Evolutionary conservation across 2,113 vertebrate genomes (phyloP), one percentile per base, ranked within the genome.

Genomic region (Dasyornis broadbenti): DNA sequence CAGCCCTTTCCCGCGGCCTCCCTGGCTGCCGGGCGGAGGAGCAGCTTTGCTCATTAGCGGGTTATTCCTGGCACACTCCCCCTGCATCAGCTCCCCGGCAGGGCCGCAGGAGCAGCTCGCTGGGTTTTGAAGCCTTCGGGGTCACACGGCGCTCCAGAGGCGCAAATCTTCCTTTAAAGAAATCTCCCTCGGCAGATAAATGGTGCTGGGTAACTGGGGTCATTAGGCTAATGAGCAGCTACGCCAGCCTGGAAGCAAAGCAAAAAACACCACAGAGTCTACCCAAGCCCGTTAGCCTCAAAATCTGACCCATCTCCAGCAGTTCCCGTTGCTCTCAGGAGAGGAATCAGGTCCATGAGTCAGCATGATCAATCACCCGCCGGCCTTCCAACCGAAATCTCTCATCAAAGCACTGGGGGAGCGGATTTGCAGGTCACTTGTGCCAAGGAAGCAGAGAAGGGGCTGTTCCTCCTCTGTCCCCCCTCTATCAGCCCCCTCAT

Each of bases 151-250:
- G 0, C 85, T 76, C 5, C 3, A 92, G 79, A 88, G 9, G 7
- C 5, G 4, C 6, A 11, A 79, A 92, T 79, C 54, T 91, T 68
- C 81, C 79, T 91, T 84, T 79, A 80, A 82, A 89, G 91, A 82
- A 86, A 82, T 61, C 63, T 84, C 81, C 21, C 33, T 86, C 30
- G 64, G 64, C 79, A 88, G 90, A 94, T 90, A 93, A 96, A 93
- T 50, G 93, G 91, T 40, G 70, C 87, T 85, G 89, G 60, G 80
- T 73, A 94, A 77, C 75, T 3, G 52, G 54, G 93, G 93, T 93
- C 90, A 87, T 81, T 73, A 93, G 85, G 95, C 94, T 96, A 96
- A 96, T 73, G 54, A 86, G 93, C 71, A 88, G 80, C 80, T 90
- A 89, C 6, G 2, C 28, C 86, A 90, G 95, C 83, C 80, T 89